Conservation (phyloP, 2,888 invertebrate genomes). For the Tipula confusa region DNA sequence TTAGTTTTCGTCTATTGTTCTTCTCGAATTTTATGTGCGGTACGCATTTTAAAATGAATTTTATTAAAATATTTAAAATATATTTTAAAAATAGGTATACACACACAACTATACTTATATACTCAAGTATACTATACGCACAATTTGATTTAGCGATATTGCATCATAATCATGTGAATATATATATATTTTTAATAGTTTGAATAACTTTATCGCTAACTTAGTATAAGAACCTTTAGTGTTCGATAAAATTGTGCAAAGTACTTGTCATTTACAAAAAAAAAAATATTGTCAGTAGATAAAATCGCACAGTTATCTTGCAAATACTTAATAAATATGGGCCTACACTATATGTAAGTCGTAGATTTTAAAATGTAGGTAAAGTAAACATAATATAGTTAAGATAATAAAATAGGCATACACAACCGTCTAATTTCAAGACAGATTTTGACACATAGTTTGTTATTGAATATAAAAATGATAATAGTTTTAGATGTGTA, state of each 20-base stretch:
- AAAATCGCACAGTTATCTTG: not conserved
- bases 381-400: not conserved
- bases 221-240: too few species aligned
- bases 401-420: not conserved
- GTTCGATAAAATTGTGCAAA: not conserved
- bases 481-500: too few species aligned
- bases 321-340: not conserved
- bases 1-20: not conserved
- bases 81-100: not conserved
- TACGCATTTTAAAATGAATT: slow-evolving; percentile 3
- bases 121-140: not conserved
- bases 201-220: not conserved
- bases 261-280: not conserved
- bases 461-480: too few species aligned
- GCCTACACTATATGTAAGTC: not conserved
- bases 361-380: not conserved
- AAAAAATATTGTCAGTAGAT: not conserved
- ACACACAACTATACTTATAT: not conserved
- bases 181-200: not conserved
- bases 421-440: not conserved
- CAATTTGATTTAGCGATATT: not conserved
- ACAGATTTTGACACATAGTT: too few species aligned
- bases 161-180: not conserved
- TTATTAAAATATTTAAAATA: not conserved
- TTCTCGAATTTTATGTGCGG: not conserved